These are phyloP conservation scores for Scrobipalpa atriplicella DNA, from an alignment of 2,888 invertebrate genomes.

Conservation along the genomic window DNA sequence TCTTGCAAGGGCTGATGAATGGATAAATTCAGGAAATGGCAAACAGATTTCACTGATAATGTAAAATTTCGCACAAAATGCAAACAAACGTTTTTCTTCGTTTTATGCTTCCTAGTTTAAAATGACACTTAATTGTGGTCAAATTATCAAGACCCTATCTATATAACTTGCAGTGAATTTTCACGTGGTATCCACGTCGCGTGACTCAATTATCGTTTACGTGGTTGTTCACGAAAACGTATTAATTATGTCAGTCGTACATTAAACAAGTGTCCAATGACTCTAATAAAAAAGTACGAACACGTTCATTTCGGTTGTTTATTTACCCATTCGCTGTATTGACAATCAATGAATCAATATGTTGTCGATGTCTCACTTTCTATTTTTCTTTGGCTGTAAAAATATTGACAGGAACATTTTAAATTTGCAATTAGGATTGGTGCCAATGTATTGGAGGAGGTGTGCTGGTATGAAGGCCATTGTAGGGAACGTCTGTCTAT, in stretches of 20 bases:
- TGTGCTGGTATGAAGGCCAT: background rate
- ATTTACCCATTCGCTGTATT: background rate
- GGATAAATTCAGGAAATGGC: too few relatives aligned
- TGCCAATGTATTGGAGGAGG: slow-evolving; percentile 19
- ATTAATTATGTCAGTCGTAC: background rate
- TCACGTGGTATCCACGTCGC: background rate
- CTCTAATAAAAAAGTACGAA: background rate
- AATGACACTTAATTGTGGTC: background rate
- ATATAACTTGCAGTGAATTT: background rate
- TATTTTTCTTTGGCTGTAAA: background rate
- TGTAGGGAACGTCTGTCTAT: background rate
- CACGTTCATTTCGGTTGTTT: background rate
- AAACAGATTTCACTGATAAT: too few relatives aligned
- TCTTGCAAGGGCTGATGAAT: too few relatives aligned
- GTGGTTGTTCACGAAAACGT: background rate
- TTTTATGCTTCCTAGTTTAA: too few relatives aligned
- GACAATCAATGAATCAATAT: slow-evolving; percentile 10
- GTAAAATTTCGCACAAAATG: background rate
- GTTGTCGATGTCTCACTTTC: slow-evolving; percentile 15
- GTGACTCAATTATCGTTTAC: background rate
- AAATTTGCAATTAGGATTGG: slow-evolving; percentile 5
- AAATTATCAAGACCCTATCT: background rate
- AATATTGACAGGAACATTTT: background rate
- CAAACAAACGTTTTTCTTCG: background rate
- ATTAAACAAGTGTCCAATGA: background rate